Base-by-base conservation (phyloP, 2,888 invertebrate genomes). In the Elgonia sp. region DNA sequence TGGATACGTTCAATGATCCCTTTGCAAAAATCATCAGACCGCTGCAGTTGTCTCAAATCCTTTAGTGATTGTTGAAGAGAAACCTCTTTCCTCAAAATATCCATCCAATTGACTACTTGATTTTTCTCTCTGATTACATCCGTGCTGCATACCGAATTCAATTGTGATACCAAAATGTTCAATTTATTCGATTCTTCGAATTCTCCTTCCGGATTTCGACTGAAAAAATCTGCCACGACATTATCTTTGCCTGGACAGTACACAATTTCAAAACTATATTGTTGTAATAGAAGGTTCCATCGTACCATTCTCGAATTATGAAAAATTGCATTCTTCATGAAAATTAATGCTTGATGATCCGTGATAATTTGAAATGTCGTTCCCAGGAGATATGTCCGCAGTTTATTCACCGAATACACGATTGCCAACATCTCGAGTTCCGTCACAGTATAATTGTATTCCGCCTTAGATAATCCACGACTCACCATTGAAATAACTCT, bases 251-350 rank as follows among this genome's bases (percentile, higher is more conserved):
- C 69, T 5, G 20, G 21, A 1, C n/a, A 21, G n/a, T 72, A 72
- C 9, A 18, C 40, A 16, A 81, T 63, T 1, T 46, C 53, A 73
- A 73, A 73, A 29, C 10, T 46, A 8, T 63, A 73, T 21, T 63
- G 21, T 55, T 82, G 81, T 40, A 82, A 57, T 4, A 63, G 39
- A 4, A 82, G 20, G 8, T 65, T 72, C 57, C 73, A 82, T 21
- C 65, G 29, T 9, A 73, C 65, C 0, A 82, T 29, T 3, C 82
- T 16, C 16, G 73, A 57, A 55, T 53, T 65, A 8, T 65, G 55
- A 55, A 82, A 73, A n/a, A 57, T 14, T 0, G 73, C 65, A 2
- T 73, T 0, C 12, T 73, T 82, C 4, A 73, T 8, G 18, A 79
- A 79, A 20, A 37, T 21, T 10, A 79, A 55, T n/a, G 67, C 46